Evolutionary conservation across 1,140 invertebrate genomes (phyloP).

Genomic region (Euwallacea fornicatus): DNA sequence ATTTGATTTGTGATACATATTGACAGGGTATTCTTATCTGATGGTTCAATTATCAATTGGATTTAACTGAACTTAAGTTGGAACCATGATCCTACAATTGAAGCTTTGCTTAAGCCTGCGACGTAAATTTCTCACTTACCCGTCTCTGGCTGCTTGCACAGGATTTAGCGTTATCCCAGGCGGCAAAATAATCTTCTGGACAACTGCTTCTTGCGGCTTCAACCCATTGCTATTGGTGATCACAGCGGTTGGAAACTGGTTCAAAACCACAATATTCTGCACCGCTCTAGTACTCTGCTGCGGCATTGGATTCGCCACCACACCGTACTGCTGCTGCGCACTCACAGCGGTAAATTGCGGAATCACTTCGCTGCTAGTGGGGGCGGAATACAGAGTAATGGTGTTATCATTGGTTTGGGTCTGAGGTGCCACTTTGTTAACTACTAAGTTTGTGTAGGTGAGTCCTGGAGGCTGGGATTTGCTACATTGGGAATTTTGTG

Average conservation of each 20-base stretch:
- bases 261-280: constrained; percentile 21
- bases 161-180: constrained; percentile 20
- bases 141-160: not conserved
- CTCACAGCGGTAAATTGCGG: not conserved
- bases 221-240: not conserved
- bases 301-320: not conserved
- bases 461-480: no score
- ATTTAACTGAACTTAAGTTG: no score
- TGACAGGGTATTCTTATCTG: no score
- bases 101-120: no score
- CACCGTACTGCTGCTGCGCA: not conserved
- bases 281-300: not conserved
- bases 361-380: not conserved
- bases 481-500: no score
- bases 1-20: no score
- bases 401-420: constrained; percentile 15
- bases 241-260: constrained; percentile 3
- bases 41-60: no score
- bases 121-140: no score
- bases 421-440: not conserved
- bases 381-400: constrained; percentile 29
- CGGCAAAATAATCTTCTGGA: constrained; percentile 25
- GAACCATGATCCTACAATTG: no score
- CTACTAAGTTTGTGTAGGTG: no score
- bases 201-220: not conserved